A percentile compares a stretch with the other conserved stretches of the same genome.
phyloP scores from a whole-genome alignment of 1,140 invertebrate genomes.

The Dendroctonus ponderosae region DNA sequence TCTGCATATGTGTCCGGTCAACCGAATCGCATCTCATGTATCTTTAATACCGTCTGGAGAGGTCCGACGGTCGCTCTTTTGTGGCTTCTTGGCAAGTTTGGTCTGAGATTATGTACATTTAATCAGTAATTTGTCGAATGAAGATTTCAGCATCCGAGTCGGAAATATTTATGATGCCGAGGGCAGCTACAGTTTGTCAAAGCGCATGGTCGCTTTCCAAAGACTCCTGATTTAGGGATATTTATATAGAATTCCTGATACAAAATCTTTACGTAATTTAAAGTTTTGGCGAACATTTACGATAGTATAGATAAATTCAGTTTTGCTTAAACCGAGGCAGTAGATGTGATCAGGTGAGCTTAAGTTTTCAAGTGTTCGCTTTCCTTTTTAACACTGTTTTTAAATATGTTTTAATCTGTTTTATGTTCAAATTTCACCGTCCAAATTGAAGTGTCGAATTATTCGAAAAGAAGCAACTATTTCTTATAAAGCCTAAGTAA shows the following conservation, averaged over 20 bases:
- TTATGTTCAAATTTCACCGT: too few species aligned
- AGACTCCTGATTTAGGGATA: too few species aligned
- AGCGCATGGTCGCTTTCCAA: too few species aligned
- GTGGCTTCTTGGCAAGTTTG: slow-evolving; percentile 34
- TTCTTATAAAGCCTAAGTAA: slow-evolving; percentile 4
- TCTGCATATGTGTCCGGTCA: slow-evolving; percentile 35
- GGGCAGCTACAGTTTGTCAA: not conserved
- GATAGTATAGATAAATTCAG: too few species aligned
- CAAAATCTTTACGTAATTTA: too few species aligned
- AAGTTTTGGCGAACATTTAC: too few species aligned
- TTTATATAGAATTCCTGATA: too few species aligned
- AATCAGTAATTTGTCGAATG: slow-evolving; percentile 29
- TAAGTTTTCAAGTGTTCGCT: too few species aligned
- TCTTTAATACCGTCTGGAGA: slow-evolving; percentile 32
- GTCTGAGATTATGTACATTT: slow-evolving; percentile 33
- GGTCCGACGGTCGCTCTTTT: slow-evolving; percentile 24
- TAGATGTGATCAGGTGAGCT: too few species aligned
- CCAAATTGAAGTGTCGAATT: not conserved
- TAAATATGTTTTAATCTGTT: too few species aligned
- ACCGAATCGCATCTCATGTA: slow-evolving; percentile 34
- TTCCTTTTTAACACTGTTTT: too few species aligned
- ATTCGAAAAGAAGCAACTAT: not conserved
- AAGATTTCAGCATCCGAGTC: slow-evolving; percentile 10
- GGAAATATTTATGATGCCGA: slow-evolving; percentile 11
- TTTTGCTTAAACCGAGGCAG: too few species aligned